A percentile compares a stretch with the other conserved stretches of the same genome.
Evolutionary conservation across 2,113 vertebrate genomes (phyloP).

Genomic region (Setophaga kirtlandii): DNA sequence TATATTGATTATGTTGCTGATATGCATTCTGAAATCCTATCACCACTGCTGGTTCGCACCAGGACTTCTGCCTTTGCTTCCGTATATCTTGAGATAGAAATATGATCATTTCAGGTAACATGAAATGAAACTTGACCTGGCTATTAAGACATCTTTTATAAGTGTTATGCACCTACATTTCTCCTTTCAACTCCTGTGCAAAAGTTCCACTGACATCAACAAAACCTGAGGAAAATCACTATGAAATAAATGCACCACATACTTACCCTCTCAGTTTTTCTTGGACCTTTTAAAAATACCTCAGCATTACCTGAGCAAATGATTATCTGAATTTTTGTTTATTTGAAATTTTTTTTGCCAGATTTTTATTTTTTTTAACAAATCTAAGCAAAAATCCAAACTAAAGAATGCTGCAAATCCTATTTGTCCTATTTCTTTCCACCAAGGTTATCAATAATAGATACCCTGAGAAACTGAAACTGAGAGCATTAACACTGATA

Average conservation of each 20-base stretch:
- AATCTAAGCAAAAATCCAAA: background rate
- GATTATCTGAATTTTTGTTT: background rate
- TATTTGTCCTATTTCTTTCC: background rate
- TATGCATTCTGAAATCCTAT: background rate
- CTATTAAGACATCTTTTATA: background rate
- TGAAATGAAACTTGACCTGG: background rate
- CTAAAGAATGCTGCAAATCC: background rate
- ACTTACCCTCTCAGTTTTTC: background rate
- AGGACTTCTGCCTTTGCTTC: background rate
- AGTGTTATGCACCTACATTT: background rate
- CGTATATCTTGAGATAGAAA: background rate
- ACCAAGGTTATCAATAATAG: background rate
- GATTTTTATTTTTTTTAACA: background rate
- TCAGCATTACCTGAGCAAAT: background rate
- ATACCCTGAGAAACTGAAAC: background rate
- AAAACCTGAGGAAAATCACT: background rate
- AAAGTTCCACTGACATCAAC: background rate
- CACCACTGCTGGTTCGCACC: background rate
- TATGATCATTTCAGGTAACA: background rate
- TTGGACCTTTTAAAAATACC: background rate
- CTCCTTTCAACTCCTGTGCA: background rate
- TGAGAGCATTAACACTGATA: background rate
- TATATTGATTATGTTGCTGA: background rate
- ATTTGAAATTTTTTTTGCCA: background rate
- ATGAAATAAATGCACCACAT: background rate